phyloP scores from a whole-genome alignment of 2,797 vertebrate species.

The Enteromius unitaeniatus region DNA sequence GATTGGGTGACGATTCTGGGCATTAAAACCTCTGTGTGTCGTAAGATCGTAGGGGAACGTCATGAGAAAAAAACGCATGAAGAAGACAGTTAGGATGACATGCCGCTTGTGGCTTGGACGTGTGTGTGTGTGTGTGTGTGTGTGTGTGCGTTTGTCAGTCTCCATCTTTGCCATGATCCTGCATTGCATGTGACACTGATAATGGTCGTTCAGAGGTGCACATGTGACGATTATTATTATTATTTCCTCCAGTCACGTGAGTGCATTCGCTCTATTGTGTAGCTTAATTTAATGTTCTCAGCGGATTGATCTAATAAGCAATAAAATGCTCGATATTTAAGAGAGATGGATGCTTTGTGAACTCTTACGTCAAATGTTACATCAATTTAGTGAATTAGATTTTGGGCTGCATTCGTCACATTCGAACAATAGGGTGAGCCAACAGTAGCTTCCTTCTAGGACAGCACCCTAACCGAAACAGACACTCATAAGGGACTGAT shows the following conservation, averaged over 20 bases:
- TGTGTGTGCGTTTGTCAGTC: slow-evolving; percentile 17
- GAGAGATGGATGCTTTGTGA: background rate
- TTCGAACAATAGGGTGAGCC: background rate
- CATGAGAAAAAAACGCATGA: slow-evolving; percentile 44
- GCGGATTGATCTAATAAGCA: slow-evolving; percentile 3
- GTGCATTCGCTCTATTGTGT: background rate
- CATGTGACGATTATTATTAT: slow-evolving; percentile 23
- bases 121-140: background rate
- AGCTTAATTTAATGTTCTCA: background rate
- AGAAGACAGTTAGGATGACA: slow-evolving; percentile 37
- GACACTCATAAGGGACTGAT: background rate
- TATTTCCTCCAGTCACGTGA: background rate
- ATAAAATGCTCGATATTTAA: slow-evolving; percentile 3
- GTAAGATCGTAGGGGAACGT: background rate
- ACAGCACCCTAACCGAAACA: too few species aligned
- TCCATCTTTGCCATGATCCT: slow-evolving; percentile 40
- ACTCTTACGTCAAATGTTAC: background rate
- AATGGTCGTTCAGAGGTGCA: slow-evolving; percentile 26
- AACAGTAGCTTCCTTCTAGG: background rate
- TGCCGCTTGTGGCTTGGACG: slow-evolving; percentile 43
- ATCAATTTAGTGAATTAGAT: background rate
- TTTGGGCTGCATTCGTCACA: background rate
- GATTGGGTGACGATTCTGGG: slow-evolving; percentile 43
- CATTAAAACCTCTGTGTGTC: slow-evolving; percentile 52
- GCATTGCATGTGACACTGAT: slow-evolving; percentile 58